Evolutionary conservation across 2,888 invertebrate species (phyloP).

Genomic region (Isotomurus palustris): DNA sequence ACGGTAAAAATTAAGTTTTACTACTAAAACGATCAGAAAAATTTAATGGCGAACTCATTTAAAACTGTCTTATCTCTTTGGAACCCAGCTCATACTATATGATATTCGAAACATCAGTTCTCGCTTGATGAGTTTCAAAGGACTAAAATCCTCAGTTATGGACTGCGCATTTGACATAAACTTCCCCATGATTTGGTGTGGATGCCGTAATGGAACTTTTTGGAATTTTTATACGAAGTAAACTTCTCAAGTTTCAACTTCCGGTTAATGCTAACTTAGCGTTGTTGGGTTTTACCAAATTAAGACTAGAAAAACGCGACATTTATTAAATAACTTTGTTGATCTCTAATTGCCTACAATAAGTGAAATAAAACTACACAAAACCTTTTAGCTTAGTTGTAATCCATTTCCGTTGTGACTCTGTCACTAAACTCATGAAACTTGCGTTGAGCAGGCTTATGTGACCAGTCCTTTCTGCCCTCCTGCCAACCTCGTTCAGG

Average conservation of each 20-base stretch:
- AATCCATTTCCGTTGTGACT: constrained; percentile 62
- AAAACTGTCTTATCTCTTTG: background rate
- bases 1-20: constrained; percentile 30
- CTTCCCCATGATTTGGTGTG: constrained; percentile 37
- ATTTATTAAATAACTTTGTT: too few species aligned
- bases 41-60: background rate
- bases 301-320: background rate
- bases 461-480: constrained; percentile 74
- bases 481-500: constrained; percentile 76
- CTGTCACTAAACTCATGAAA: constrained; percentile 72
- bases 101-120: constrained; percentile 39
- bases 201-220: constrained; percentile 36
- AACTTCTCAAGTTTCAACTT: background rate
- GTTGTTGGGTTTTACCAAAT: background rate
- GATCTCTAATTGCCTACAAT: too few species aligned
- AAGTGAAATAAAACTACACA: too few species aligned
- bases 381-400: background rate
- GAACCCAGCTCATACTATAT: constrained; percentile 35
- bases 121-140: constrained; percentile 20
- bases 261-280: background rate
- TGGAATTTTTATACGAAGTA: constrained; percentile 29
- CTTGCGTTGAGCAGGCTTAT: constrained; percentile 69
- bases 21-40: background rate
- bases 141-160: constrained; percentile 28
- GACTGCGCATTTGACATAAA: constrained; percentile 36